Conservation (phyloP, 2,113 vertebrate species). For the Crotophaga sulcirostris region DNA sequence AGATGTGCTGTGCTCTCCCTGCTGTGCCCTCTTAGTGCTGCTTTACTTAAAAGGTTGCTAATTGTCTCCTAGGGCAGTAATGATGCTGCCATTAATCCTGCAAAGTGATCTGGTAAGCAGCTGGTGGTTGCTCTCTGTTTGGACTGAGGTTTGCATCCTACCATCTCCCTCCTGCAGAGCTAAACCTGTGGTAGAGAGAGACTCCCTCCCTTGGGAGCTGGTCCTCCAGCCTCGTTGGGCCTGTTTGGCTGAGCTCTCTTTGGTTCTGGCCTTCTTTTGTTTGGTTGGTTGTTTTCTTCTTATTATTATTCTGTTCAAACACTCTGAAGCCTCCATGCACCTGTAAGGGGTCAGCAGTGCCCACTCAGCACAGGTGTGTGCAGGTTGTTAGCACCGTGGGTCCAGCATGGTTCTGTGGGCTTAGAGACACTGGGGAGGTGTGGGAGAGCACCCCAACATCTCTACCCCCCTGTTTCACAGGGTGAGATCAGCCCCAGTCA, state of each 20-base stretch:
- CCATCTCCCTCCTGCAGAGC: neutral
- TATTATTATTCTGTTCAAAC: neutral
- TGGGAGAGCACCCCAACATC: too few relatives aligned
- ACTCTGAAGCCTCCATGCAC: neutral
- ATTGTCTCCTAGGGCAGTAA: neutral
- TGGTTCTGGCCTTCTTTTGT: neutral
- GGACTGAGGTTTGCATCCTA: neutral
- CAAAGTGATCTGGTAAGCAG: neutral
- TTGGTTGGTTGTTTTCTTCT: too few relatives aligned
- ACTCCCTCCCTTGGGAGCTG: neutral
- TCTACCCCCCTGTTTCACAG: too few relatives aligned
- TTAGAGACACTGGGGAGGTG: too few relatives aligned
- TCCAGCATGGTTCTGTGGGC: fast-evolving
- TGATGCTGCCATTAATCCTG: neutral
- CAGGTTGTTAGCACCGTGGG: neutral
- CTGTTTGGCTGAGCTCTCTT: too few relatives aligned
- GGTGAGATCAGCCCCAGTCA: fast-evolving
- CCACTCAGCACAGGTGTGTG: neutral
- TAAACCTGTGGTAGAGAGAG: neutral
- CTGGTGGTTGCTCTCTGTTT: neutral
- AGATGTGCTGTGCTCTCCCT: neutral
- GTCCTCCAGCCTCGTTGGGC: neutral
- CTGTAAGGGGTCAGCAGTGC: neutral
- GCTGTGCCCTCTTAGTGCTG: neutral
- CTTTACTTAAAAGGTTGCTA: neutral